A percentile compares a stretch with the other conserved stretches of the same genome.
These are phyloP conservation scores for Pinna nobilis DNA, from an alignment of 1,140 invertebrate genomes.

Conservation along the genomic window DNA sequence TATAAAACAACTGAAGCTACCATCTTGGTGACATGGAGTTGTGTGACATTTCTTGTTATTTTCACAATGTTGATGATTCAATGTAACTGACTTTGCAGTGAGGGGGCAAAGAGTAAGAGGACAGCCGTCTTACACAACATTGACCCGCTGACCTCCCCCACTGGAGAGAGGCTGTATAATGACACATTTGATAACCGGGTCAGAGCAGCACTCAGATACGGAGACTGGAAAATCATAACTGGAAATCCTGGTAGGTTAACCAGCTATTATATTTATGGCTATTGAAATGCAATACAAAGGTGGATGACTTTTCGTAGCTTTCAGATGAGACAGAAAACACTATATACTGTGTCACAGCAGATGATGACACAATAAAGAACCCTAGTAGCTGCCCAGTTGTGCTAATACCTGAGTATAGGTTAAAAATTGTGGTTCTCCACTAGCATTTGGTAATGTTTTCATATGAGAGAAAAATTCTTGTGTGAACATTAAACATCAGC, in stretches of 20 bases:
- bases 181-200: conserved; percentile 61
- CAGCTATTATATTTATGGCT: background rate
- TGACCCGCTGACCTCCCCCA: conserved; percentile 45
- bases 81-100: conserved; percentile 1
- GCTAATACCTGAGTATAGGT: background rate
- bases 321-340: too few relatives aligned
- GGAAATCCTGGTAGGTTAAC: conserved; percentile 57
- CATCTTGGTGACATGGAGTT: too few relatives aligned
- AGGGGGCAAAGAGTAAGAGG: conserved; percentile 47
- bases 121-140: conserved; percentile 67
- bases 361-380: too few relatives aligned
- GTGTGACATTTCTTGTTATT: too few relatives aligned
- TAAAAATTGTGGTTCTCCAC: background rate
- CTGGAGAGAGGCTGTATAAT: conserved; percentile 44
- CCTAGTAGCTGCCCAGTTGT: too few relatives aligned
- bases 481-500: too few relatives aligned
- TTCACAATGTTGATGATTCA: too few relatives aligned
- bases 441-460: too few relatives aligned
- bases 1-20: too few relatives aligned
- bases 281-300: background rate
- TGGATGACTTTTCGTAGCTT: background rate
- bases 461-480: too few relatives aligned
- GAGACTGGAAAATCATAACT: conserved; percentile 67
- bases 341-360: too few relatives aligned
- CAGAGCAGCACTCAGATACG: conserved; percentile 58